A percentile compares a stretch with the other conserved stretches of the same genome.
These are phyloP conservation scores for Cydia splendana DNA, from an alignment of 1,140 invertebrate species.

Conservation along the genomic window DNA sequence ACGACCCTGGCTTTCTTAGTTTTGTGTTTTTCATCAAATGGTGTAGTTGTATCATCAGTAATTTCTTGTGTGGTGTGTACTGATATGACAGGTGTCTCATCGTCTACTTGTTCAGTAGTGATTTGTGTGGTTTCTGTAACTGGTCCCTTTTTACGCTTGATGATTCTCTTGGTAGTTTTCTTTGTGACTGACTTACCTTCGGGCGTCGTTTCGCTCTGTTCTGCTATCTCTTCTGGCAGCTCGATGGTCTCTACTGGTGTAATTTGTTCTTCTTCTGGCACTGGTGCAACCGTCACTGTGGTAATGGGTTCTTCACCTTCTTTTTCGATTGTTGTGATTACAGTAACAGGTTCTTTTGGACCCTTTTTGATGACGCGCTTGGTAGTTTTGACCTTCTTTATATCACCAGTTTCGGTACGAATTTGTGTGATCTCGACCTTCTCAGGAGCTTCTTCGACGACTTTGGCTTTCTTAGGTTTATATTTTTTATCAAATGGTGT, in stretches of 20 bases:
- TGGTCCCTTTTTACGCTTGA: conserved; percentile 49
- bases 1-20: conserved; percentile 33
- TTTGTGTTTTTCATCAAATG: background rate
- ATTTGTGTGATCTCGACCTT: conserved; percentile 51
- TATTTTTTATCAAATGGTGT: background rate
- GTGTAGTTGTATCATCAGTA: background rate
- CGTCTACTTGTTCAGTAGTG: conserved; percentile 36
- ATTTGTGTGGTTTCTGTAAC: conserved; percentile 65
- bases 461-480: no score
- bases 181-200: conserved; percentile 46
- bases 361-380: conserved; percentile 67
- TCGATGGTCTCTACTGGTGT: conserved; percentile 38
- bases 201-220: conserved; percentile 53
- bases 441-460: conserved; percentile 43
- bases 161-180: conserved; percentile 55
- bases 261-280: conserved; percentile 43
- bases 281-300: conserved; percentile 54
- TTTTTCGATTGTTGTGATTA: conserved; percentile 66
- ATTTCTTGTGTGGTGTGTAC: background rate
- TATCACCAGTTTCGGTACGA: conserved; percentile 54
- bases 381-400: conserved; percentile 67
- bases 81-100: background rate
- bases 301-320: conserved; percentile 68
- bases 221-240: conserved; percentile 53
- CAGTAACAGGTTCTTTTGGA: conserved; percentile 59